Conservation (phyloP, 2,113 vertebrate species). For the Taxidea taxus region DNA sequence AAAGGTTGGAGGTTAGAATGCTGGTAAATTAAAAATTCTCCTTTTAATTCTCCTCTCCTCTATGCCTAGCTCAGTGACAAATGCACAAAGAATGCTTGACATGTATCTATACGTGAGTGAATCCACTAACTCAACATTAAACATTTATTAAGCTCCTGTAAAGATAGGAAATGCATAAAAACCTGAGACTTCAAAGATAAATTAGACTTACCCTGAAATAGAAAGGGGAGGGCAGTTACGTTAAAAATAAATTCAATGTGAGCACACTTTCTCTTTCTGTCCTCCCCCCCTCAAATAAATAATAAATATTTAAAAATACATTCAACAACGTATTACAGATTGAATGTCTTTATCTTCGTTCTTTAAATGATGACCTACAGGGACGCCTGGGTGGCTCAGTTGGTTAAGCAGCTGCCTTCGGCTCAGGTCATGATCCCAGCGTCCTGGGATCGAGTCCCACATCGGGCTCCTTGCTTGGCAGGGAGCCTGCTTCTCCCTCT, state of each 20-base stretch:
- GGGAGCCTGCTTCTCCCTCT: too few relatives aligned
- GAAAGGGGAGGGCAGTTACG: neutral
- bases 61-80: neutral
- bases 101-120: neutral
- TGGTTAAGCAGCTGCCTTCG: too few relatives aligned
- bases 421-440: too few relatives aligned
- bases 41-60: neutral
- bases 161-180: conserved; percentile 19
- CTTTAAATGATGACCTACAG: neutral
- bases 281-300: neutral
- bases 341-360: neutral
- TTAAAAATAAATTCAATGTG: neutral
- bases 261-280: neutral
- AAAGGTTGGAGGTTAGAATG: neutral
- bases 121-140: neutral
- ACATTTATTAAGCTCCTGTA: neutral
- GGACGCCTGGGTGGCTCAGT: too few relatives aligned
- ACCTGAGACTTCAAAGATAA: neutral
- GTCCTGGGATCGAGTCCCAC: too few relatives aligned
- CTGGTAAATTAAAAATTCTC: neutral
- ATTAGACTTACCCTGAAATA: neutral
- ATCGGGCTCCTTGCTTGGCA: too few relatives aligned
- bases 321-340: neutral
- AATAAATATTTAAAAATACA: neutral
- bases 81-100: neutral